Conservation (phyloP, 1,140 invertebrate genomes). For the Sipha flava region DNA sequence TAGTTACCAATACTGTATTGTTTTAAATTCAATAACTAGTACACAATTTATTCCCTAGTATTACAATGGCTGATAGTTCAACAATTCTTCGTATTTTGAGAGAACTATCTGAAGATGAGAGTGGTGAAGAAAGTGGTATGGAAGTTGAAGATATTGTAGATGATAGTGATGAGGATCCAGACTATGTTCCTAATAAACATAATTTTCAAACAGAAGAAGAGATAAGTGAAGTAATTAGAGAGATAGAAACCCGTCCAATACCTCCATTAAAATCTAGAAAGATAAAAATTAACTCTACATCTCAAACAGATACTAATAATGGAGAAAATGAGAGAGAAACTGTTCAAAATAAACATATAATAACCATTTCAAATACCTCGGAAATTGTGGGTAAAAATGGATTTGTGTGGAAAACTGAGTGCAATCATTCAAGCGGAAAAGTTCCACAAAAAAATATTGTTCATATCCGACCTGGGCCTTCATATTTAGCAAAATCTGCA, state of each 20-base stretch:
- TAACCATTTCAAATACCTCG: background rate
- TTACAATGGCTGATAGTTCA: no score
- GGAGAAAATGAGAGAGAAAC: no score
- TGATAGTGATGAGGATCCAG: background rate
- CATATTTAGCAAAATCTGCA: background rate
- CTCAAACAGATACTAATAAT: background rate
- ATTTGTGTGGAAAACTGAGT: background rate
- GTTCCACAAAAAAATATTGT: background rate
- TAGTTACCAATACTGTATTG: no score
- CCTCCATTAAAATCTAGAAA: background rate
- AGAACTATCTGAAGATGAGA: background rate
- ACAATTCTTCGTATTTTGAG: background rate
- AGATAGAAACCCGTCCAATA: background rate
- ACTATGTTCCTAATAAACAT: background rate
- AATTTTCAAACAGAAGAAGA: background rate
- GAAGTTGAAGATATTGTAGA: background rate
- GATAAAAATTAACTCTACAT: background rate
- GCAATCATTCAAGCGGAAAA: background rate
- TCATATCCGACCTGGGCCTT: background rate
- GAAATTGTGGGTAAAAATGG: background rate
- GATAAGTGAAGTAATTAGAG: background rate
- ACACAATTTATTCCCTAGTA: no score
- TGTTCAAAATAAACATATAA: background rate
- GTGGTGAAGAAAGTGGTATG: background rate
- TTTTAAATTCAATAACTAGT: no score